Evolutionary conservation across 2,113 vertebrate species (phyloP).

Genomic region (Xenopus laevis): DNA sequence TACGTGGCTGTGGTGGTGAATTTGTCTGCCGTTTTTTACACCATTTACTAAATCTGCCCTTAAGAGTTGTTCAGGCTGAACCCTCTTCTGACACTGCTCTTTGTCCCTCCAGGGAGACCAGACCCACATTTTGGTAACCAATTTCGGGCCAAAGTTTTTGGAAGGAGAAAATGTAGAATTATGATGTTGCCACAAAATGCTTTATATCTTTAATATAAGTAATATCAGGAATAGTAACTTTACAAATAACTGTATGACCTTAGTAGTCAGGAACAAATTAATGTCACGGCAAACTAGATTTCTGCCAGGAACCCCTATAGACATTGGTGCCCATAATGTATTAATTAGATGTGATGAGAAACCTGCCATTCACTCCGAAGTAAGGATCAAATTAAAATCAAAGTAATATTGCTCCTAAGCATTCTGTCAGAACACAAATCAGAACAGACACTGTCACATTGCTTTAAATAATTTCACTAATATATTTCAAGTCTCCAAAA

Average conservation of each 20-base stretch:
- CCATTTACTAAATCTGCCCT: no score
- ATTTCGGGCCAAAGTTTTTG: no score
- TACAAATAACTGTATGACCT: constrained; percentile 16
- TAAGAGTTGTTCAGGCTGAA: no score
- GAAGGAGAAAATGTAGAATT: no score
- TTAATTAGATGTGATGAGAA: constrained; percentile 29
- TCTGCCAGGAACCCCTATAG: constrained; percentile 15
- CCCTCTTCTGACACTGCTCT: no score
- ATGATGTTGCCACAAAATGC: no score
- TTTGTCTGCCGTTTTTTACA: no score
- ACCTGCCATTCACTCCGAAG: constrained; percentile 22
- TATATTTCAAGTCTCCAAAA: constrained; percentile 22
- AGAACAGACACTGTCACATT: constrained; percentile 41
- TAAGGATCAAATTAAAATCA: constrained; percentile 35
- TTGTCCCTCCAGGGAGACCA: no score
- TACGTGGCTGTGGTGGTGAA: no score
- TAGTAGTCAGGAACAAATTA: constrained; percentile 5
- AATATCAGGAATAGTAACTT: background rate
- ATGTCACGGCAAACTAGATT: constrained; percentile 16
- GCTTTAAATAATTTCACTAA: constrained; percentile 34
- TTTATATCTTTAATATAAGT: no score
- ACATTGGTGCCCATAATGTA: constrained; percentile 5
- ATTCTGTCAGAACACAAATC: constrained; percentile 33
- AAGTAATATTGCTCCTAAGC: constrained; percentile 37
- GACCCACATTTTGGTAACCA: no score